Percentiles rank a stretch among this genome's conserved stretches.
Conservation (phyloP, 2,797 vertebrate species). For the Helostoma temminkii region DNA sequence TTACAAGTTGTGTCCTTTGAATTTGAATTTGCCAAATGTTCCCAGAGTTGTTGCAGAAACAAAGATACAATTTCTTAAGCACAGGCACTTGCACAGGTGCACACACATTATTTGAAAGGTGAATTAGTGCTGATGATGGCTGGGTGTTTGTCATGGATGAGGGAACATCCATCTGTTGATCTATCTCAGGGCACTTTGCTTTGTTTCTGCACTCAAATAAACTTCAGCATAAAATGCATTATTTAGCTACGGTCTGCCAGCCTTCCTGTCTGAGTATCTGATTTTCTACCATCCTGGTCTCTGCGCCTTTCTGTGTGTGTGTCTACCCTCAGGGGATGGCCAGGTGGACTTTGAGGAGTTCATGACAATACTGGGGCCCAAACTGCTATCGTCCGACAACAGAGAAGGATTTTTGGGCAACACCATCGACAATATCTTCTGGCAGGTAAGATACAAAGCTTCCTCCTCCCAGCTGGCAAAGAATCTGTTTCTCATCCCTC, state of each 20-base stretch:
- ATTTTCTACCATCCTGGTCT: conserved; percentile 34
- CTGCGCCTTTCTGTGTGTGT: conserved; percentile 4
- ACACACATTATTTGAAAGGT: conserved; percentile 40
- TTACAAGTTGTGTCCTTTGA: conserved; percentile 35
- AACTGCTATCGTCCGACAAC: conserved; percentile 93
- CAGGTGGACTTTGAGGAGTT: conserved; percentile 98
- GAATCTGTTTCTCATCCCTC: conserved; percentile 37
- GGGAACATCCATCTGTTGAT: conserved; percentile 56
- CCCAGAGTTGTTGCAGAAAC: conserved; percentile 6
- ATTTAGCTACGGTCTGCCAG: conserved; percentile 41
- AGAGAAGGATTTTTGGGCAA: conserved; percentile 95
- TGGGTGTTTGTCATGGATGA: conserved; percentile 39
- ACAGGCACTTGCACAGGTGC: conserved; percentile 1
- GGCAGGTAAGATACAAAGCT: conserved; percentile 88
- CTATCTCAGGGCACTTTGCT: conserved; percentile 18
- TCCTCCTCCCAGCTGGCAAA: conserved; percentile 5
- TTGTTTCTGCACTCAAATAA: conserved; percentile 46
- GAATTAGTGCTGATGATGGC: conserved; percentile 43
- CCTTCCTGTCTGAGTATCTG: conserved; percentile 30
- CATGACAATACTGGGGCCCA: conserved; percentile 97
- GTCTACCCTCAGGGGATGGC: conserved; percentile 86
- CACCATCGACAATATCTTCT: conserved; percentile 97
- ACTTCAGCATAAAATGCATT: conserved; percentile 45
- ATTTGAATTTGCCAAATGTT: conserved; percentile 42
- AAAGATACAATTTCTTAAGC: background rate